These are phyloP conservation scores for Drosophila anceps DNA, from an alignment of 2,888 invertebrate species.

Conservation along the genomic window DNA sequence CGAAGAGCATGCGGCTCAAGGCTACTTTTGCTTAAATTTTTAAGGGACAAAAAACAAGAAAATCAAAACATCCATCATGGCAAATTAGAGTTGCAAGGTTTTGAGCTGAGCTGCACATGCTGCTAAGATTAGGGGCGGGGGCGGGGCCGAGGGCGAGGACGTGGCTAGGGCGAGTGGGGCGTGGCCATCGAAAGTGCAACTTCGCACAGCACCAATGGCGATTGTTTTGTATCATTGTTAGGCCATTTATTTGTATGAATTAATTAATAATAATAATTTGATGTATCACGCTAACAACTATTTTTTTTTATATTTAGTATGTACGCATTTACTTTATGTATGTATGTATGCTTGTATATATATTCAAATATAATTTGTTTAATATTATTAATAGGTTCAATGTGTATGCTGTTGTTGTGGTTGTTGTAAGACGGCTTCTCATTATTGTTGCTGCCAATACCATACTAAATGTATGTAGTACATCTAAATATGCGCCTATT, in stretches of 20 bases:
- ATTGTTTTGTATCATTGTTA: conserved; percentile 58
- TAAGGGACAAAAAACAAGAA: not conserved
- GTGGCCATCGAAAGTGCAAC: conserved; percentile 17
- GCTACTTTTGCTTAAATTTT: conserved; percentile 1
- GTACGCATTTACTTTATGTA: conserved; percentile 48
- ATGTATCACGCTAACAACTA: conserved; percentile 80
- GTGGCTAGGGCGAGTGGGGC: not conserved
- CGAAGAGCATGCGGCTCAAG: conserved; percentile 6
- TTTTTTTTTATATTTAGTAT: conserved; percentile 62
- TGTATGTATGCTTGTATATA: conserved; percentile 40
- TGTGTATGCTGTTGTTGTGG: conserved; percentile 10
- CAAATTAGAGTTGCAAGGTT: conserved; percentile 29
- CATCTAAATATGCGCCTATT: conserved; percentile 19
- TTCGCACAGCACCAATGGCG: conserved; percentile 25
- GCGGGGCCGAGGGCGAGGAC: too few relatives aligned
- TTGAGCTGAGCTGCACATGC: conserved; percentile 32
- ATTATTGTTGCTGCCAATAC: conserved; percentile 48
- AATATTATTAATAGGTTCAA: conserved; percentile 39
- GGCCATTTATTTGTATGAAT: conserved; percentile 70
- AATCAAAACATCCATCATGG: conserved; percentile 9
- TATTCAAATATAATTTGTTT: conserved; percentile 47
- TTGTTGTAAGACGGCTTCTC: conserved; percentile 50
- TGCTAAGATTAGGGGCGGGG: not conserved
- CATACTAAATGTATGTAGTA: not conserved
- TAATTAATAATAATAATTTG: conserved; percentile 68